Evolutionary conservation across 2,113 vertebrate species (phyloP).

Genomic region (Edolisoma coerulescens): DNA sequence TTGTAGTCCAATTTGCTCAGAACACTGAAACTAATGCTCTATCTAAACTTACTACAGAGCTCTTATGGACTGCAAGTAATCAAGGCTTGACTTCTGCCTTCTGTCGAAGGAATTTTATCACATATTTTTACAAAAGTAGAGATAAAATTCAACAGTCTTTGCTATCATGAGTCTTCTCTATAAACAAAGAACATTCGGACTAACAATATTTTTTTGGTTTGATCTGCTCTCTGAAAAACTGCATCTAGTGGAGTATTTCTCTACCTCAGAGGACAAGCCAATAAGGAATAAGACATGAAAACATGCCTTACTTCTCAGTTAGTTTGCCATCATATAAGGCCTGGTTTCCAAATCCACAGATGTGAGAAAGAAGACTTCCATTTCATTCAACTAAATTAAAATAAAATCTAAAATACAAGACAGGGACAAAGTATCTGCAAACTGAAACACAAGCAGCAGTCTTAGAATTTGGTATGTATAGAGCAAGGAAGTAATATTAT

Average conservation of each 20-base stretch:
- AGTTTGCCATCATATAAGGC: background rate
- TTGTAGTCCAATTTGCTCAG: background rate
- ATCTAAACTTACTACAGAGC: background rate
- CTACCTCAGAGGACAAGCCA: background rate
- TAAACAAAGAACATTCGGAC: background rate
- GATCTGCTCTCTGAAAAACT: background rate
- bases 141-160: background rate
- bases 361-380: background rate
- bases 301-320: background rate
- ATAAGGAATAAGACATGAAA: background rate
- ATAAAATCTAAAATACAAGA: background rate
- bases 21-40: background rate
- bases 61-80: background rate
- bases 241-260: background rate
- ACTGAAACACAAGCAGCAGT: background rate
- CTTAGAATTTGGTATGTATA: background rate
- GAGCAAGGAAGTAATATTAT: background rate
- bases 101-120: background rate
- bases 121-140: background rate
- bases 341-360: background rate
- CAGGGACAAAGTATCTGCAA: background rate
- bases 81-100: background rate
- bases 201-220: background rate
- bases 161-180: background rate
- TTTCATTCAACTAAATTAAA: background rate